Base-by-base conservation (phyloP, 2,797 vertebrate species). In the Gorsachius magnificus region DNA sequence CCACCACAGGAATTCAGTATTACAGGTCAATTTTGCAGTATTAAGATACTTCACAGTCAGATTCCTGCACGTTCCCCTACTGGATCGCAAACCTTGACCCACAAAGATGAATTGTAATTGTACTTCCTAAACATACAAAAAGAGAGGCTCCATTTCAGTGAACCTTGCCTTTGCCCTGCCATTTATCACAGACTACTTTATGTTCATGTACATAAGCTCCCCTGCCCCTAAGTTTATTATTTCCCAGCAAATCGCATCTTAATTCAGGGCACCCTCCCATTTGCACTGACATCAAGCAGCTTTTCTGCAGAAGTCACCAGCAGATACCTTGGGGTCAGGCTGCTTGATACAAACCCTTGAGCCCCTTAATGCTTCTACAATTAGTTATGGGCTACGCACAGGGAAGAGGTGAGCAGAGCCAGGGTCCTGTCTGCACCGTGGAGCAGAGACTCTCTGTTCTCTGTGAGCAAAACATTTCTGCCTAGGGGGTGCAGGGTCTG, bases 111-210 rank as follows among this genome's bases (percentile, higher is more conserved):
- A 83, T 51, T 46, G 33, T 0, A 61, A 68, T 5, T 24, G 8
- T 54, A 36, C 89, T 83, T 96, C 61, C 2, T 4, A 51, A 70
- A 93, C 7, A 9, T 46, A 46, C 11, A 56, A 90, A 85, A n/a
- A 5, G 38, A 90, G 36, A 65, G 25, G 15, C 13, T 79, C 21
- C 29, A 45, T 89, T 83, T 80, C 64, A 61, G n/a, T 29, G 56
- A 86, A 45, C 25, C 2, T 36, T 12, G 17, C 12, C 36, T 85
- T 50, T 80, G 57, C 45, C 69, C 68, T 54, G 19, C 41, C 45
- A 36, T 57, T 90, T 85, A 51, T 69, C 84, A 89, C 50, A 92
- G 48, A 35, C 31, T 66, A 35, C 28, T 70, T 90, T 14, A 74
- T 35, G 36, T 60, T 57, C 63, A 54, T 0, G 0, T 24, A 43